These are phyloP conservation scores for Theristus sp. DNA, from an alignment of 2,888 invertebrate genomes.

Conservation along the genomic window DNA sequence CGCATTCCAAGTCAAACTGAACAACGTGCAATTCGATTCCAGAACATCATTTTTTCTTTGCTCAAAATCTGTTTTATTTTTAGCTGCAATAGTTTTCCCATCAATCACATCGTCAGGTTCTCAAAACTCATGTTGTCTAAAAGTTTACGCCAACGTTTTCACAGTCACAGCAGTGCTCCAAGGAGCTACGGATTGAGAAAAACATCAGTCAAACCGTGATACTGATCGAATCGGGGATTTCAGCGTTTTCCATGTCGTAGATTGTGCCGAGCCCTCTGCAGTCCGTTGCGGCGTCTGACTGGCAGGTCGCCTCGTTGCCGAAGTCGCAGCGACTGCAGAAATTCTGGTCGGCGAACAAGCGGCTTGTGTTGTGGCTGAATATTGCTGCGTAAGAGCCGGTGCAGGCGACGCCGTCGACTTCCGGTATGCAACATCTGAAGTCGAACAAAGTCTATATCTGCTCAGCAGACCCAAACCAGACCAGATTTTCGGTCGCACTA, in stretches of 20 bases:
- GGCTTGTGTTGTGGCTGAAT: background rate
- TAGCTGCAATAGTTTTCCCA: background rate
- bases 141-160: too few relatives aligned
- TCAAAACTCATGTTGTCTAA: background rate
- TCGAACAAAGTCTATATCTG: background rate
- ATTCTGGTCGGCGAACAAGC: background rate
- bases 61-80: too few relatives aligned
- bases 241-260: background rate
- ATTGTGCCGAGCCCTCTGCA: background rate
- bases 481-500: too few relatives aligned
- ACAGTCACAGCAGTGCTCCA: too few relatives aligned
- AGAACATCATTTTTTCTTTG: background rate
- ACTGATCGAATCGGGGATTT: background rate
- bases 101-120: background rate
- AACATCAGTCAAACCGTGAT: too few relatives aligned
- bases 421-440: constrained; percentile 1
- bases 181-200: too few relatives aligned
- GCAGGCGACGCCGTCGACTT: background rate
- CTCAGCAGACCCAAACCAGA: too few relatives aligned
- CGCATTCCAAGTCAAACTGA: constrained; percentile 2
- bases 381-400: background rate
- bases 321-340: background rate
- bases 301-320: background rate
- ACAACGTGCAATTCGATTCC: background rate
- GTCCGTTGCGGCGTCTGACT: background rate